These are phyloP conservation scores for Bibio marci DNA, from an alignment of 2,888 invertebrate genomes.

Conservation along the genomic window DNA sequence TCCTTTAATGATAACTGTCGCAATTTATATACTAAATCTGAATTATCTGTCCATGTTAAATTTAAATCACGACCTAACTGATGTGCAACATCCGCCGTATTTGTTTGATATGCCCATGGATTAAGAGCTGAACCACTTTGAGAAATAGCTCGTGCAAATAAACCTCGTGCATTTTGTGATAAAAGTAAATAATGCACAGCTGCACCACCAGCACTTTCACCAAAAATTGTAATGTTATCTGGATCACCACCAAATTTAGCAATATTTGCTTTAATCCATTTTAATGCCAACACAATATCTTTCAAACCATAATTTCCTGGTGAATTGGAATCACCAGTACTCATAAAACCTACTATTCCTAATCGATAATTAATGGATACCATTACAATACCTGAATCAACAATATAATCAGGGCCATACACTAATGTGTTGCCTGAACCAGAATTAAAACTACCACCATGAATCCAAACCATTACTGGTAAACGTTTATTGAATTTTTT, in stretches of 20 bases:
- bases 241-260: slow-evolving; percentile 51
- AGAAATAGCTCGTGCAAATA: slow-evolving; percentile 43
- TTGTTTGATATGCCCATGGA: slow-evolving; percentile 37
- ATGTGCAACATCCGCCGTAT: slow-evolving; percentile 38
- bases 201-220: slow-evolving; percentile 18
- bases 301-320: slow-evolving; percentile 56
- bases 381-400: slow-evolving; percentile 7
- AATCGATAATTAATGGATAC: slow-evolving; percentile 9
- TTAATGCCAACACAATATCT: slow-evolving; percentile 33
- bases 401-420: slow-evolving; percentile 8
- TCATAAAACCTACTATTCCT: slow-evolving; percentile 32
- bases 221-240: slow-evolving; percentile 43
- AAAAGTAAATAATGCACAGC: slow-evolving; percentile 8
- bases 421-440: slow-evolving; percentile 6
- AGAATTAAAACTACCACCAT: slow-evolving; percentile 8
- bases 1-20: background rate
- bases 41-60: slow-evolving; percentile 34
- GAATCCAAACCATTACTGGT: slow-evolving; percentile 9
- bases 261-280: slow-evolving; percentile 35
- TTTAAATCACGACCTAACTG: slow-evolving; percentile 39
- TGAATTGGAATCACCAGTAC: slow-evolving; percentile 44
- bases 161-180: slow-evolving; percentile 24
- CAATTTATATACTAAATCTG: slow-evolving; percentile 5
- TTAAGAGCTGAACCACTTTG: slow-evolving; percentile 46
- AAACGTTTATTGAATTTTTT: slow-evolving; percentile 1